A percentile compares a stretch with the other conserved stretches of the same genome.
Evolutionary conservation across 2,113 vertebrate species (phyloP).

Genomic region (Saguinus midas): DNA sequence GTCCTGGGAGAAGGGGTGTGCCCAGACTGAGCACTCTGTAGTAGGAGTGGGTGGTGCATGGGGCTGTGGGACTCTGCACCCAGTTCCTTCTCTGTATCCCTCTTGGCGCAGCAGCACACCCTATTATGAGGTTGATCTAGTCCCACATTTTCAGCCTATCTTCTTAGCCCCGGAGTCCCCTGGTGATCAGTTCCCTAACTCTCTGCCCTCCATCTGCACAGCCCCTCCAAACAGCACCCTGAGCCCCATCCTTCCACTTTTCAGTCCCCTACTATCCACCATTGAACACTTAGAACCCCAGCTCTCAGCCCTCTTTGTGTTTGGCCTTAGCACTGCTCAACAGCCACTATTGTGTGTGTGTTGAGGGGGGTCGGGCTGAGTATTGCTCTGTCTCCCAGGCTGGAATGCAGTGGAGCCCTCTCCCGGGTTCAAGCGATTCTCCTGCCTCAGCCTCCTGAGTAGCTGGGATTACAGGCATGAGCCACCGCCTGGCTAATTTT

Average conservation of each 20-base stretch:
- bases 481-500: too few species aligned
- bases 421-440: too few species aligned
- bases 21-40: background rate
- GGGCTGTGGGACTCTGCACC: background rate
- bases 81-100: background rate
- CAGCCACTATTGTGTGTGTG: background rate
- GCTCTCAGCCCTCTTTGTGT: background rate
- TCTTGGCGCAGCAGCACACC: background rate
- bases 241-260: background rate
- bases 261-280: background rate
- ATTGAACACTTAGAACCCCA: background rate
- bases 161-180: background rate
- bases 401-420: too few species aligned
- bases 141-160: background rate
- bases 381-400: too few species aligned
- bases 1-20: background rate
- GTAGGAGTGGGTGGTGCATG: background rate
- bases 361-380: too few species aligned
- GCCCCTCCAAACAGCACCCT: background rate
- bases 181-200: background rate
- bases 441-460: too few species aligned
- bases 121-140: background rate
- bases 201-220: background rate
- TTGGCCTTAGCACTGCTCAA: background rate
- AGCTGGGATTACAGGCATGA: too few species aligned